A percentile compares a stretch with the other conserved stretches of the same genome.
Evolutionary conservation across 2,113 vertebrate species (phyloP).

Genomic region (Paralichthys olivaceus): DNA sequence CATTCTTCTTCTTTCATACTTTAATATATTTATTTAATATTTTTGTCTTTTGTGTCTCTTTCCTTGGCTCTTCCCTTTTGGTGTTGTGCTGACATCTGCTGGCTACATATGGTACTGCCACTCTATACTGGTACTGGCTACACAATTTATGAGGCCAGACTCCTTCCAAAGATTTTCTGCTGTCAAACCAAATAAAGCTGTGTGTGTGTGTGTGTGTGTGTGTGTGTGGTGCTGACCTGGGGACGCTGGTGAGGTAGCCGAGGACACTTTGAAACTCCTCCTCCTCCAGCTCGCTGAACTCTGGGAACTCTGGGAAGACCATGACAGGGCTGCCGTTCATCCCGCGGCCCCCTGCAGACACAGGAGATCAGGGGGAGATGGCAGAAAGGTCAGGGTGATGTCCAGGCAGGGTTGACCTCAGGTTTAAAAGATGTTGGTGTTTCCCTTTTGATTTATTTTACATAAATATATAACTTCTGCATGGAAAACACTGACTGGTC

Average conservation of each 20-base stretch:
- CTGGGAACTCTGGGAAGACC: constrained; percentile 93
- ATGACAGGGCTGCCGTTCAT: constrained; percentile 91
- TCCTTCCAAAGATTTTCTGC: no score
- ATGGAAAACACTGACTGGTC: no score
- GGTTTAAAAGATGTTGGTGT: neutral
- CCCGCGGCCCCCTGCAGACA: constrained; percentile 88
- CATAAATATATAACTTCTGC: no score
- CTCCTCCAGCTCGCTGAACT: constrained; percentile 90
- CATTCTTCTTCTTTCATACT: neutral
- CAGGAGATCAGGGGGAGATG: constrained; percentile 1
- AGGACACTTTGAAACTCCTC: constrained; percentile 93
- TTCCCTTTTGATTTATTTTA: neutral
- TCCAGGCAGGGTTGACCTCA: neutral
- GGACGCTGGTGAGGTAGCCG: constrained; percentile 91
- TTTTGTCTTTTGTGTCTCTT: constrained; percentile 4
- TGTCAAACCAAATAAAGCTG: neutral
- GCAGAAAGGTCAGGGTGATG: constrained; percentile 13
- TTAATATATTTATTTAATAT: neutral
- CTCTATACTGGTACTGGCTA: neutral
- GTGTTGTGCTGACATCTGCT: constrained; percentile 48
- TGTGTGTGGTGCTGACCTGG: constrained; percentile 82
- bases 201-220: neutral
- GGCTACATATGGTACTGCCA: constrained; percentile 24
- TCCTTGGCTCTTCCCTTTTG: constrained; percentile 10
- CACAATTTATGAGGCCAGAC: no score